phyloP scores from a whole-genome alignment of 2,113 vertebrate species.

The Lichenostomus cassidix region DNA sequence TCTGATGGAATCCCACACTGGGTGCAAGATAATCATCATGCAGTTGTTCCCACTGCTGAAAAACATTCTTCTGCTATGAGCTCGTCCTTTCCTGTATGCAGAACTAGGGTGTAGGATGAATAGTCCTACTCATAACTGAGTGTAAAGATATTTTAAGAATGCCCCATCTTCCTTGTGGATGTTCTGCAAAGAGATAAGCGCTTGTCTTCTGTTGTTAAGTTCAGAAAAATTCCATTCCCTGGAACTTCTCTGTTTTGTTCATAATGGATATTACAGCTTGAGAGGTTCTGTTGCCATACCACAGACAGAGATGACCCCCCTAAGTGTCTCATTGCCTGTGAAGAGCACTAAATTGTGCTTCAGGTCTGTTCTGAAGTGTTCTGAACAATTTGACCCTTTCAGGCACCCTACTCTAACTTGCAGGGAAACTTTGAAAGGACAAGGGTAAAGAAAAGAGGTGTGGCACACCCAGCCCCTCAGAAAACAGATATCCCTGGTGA shows the following conservation, averaged over 20 bases:
- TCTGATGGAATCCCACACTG: background rate
- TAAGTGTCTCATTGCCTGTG: background rate
- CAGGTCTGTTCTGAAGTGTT: background rate
- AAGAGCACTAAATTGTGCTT: background rate
- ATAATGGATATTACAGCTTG: background rate
- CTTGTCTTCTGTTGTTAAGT: background rate
- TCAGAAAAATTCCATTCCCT: background rate
- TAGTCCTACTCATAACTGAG: background rate
- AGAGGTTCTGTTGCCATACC: fast-evolving
- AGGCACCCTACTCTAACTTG: background rate
- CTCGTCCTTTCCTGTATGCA: slow-evolving; percentile 25
- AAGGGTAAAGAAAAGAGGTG: background rate
- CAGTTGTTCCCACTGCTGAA: slow-evolving; percentile 5
- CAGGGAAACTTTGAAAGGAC: background rate
- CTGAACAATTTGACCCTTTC: background rate
- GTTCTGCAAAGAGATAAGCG: background rate
- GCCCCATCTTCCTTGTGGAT: background rate
- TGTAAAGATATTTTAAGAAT: background rate
- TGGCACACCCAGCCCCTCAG: background rate
- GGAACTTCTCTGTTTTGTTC: background rate
- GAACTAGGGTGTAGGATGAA: background rate
- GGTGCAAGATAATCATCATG: background rate
- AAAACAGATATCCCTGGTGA: background rate
- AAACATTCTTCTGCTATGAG: slow-evolving; percentile 26
- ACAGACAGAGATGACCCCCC: background rate